Evolutionary conservation across 2,113 vertebrate species (phyloP), one percentile per base, ranked within the genome.

Genomic region (Struthidea cinerea): DNA sequence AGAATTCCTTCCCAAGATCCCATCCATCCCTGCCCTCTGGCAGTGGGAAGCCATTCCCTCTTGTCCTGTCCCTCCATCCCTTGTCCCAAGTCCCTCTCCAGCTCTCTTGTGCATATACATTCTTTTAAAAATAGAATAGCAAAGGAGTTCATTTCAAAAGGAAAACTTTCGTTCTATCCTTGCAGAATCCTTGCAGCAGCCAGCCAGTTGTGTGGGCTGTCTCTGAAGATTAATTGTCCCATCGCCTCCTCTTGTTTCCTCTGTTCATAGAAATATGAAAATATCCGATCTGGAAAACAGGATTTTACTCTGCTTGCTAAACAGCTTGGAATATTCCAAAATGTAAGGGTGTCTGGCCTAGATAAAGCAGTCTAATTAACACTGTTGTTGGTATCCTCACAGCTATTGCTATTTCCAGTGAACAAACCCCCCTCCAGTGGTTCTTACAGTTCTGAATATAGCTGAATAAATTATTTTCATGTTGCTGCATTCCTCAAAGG

Each of bases 201-300:
- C 93, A 95, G 73, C 59, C 64, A 96, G 95, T 93, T 96, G 95
- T 96, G 96, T 97, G 97, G 97, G 97, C 93, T 44, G 88, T 50
- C 97, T 95, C 96, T 61, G 75, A 94, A 97, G 94, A 78, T 95
- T 96, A 77, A 93, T 96, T 95, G 93, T 97, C 96, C 97, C 96
- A 90, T 86, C 1, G 12, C 85, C 90, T 90, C 91, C 87, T 71
- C 88, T 94, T 94, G 57, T 79, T 95, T 96, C 95, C 75, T 95
- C 93, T 94, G 39, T 87, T 91, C 70, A 89, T 67, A 96, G 90
- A 93, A 92, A 97, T 94, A 97, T 27, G 69, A 95, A 97, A 97
- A 96, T 96, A 94, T 57, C 74, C 16, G 0, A 94, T 93, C 68
- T 94, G 84, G 89, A 96, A 96, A 97, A 90, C 16, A 87, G 63